A percentile compares a stretch with the other conserved stretches of the same genome.
Conservation (phyloP, 2,797 vertebrate species). For the Lutjanus argentimaculatus region DNA sequence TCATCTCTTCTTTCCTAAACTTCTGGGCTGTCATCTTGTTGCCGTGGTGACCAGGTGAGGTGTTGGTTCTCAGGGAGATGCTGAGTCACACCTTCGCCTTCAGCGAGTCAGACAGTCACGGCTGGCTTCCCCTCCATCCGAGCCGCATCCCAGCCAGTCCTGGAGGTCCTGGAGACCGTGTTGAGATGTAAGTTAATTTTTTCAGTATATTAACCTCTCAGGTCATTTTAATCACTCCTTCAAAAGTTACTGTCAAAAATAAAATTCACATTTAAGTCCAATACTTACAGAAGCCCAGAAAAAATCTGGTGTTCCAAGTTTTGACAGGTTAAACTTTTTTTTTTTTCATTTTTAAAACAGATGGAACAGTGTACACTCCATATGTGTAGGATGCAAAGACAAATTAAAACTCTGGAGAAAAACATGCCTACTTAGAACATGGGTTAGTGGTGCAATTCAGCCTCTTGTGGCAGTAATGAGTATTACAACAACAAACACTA, state of each 20-base stretch:
- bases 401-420: too few relatives aligned
- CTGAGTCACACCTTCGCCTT: slow-evolving; percentile 85
- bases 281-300: too few relatives aligned
- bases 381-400: too few relatives aligned
- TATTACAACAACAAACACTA: too few relatives aligned
- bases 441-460: too few relatives aligned
- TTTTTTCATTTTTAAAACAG: too few relatives aligned
- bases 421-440: too few relatives aligned
- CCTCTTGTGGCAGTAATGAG: too few relatives aligned
- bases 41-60: slow-evolving; percentile 80
- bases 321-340: too few relatives aligned
- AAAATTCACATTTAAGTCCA: not conserved
- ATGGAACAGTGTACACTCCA: too few relatives aligned
- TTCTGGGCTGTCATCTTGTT: not conserved
- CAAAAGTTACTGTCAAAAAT: not conserved
- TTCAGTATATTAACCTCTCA: not conserved
- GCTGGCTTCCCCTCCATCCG: slow-evolving; percentile 91
- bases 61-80: slow-evolving; percentile 86
- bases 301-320: too few relatives aligned
- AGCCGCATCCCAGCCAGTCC: slow-evolving; percentile 85
- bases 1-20: not conserved
- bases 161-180: slow-evolving; percentile 88
- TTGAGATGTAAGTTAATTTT: slow-evolving; percentile 81
- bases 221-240: not conserved
- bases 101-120: slow-evolving; percentile 88